Conservation (phyloP, 92 coral and sea anemone species). For the Bergia puertoricense region DNA sequence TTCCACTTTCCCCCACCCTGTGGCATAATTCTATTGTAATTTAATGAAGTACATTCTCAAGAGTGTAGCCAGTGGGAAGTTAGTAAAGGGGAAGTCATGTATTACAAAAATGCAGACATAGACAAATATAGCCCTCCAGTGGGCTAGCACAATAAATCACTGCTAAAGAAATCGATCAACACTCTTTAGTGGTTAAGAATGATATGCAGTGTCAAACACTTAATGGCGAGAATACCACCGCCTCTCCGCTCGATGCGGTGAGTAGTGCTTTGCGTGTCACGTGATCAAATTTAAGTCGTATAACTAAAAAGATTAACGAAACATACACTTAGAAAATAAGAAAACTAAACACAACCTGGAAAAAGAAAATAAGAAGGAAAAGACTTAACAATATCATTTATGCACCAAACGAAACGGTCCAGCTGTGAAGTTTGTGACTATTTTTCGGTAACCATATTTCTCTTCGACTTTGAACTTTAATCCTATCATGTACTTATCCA, state of each 20-base stretch:
- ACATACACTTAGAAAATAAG: too few species aligned
- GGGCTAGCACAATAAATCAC: not conserved
- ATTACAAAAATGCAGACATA: not conserved
- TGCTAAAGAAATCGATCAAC: not conserved
- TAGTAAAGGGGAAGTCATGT: not conserved
- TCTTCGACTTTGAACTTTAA: not conserved
- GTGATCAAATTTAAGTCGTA: too few species aligned
- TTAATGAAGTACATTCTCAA: not conserved
- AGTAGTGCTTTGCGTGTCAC: too few species aligned
- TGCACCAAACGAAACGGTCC: too few species aligned
- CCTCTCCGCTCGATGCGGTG: too few species aligned
- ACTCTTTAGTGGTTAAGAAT: not conserved
- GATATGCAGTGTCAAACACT: too few species aligned
- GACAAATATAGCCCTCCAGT: not conserved
- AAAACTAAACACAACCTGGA: too few species aligned
- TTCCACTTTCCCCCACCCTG: not conserved
- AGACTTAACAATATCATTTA: too few species aligned
- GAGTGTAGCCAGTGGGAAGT: not conserved
- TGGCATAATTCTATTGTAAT: not conserved
- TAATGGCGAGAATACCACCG: too few species aligned
- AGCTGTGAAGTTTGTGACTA: not conserved
- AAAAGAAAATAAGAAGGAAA: too few species aligned
- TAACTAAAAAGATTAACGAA: too few species aligned
- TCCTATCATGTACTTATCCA: not conserved
- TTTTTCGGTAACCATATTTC: not conserved